phyloP scores from a whole-genome alignment of 2,888 invertebrate genomes.

The Platypus cylindrus region DNA sequence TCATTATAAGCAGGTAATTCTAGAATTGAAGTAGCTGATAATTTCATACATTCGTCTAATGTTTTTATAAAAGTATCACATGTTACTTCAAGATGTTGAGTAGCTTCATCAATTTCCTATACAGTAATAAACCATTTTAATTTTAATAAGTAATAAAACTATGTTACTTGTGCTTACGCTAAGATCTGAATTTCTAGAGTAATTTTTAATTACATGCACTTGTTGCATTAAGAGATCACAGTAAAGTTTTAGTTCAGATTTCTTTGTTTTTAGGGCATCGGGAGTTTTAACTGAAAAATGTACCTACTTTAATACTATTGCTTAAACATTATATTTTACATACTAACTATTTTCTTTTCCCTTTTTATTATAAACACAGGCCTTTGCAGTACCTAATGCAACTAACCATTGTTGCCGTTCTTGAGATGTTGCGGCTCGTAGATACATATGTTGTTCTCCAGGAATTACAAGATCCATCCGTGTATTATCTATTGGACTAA shows the following conservation, averaged over 20 bases:
- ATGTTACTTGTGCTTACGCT: no score
- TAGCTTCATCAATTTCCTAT: constrained; percentile 60
- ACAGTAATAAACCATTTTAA: no score
- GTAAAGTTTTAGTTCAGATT: constrained; percentile 64
- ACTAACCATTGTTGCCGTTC: constrained; percentile 74
- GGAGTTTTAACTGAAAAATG: constrained; percentile 38
- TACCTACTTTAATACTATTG: background rate
- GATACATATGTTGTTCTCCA: constrained; percentile 69
- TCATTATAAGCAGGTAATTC: constrained; percentile 25
- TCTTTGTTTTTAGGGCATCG: constrained; percentile 54
- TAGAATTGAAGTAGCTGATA: constrained; percentile 37
- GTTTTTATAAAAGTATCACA: constrained; percentile 76
- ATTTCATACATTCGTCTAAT: constrained; percentile 65
- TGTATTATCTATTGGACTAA: constrained; percentile 56
- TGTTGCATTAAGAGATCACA: constrained; percentile 78
- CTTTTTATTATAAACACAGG: constrained; percentile 33
- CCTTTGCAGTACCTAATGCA: constrained; percentile 67
- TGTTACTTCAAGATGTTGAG: constrained; percentile 59
- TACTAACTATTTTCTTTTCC: constrained; percentile 18
- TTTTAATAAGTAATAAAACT: background rate
- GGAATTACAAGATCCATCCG: constrained; percentile 69
- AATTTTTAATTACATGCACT: constrained; percentile 41
- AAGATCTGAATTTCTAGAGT: no score
- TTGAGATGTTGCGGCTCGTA: constrained; percentile 61
- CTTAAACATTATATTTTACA: constrained; percentile 6